Percentiles rank a stretch among this genome's conserved stretches.
These are phyloP conservation scores for Simalia tracyae DNA, from an alignment of 2,797 vertebrate species.

Conservation along the genomic window DNA sequence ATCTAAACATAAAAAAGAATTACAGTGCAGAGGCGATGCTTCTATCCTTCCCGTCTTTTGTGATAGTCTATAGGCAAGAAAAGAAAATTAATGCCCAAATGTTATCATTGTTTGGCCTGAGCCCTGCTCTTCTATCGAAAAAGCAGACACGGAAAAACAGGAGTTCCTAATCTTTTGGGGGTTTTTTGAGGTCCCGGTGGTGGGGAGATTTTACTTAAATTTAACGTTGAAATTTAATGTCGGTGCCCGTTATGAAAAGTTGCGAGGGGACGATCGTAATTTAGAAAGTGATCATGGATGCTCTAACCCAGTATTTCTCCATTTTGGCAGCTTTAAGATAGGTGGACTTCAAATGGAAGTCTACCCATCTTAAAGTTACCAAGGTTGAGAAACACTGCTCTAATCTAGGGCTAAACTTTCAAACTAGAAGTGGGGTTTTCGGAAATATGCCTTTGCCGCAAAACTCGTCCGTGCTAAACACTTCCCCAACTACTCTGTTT, in stretches of 20 bases:
- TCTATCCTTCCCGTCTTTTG: not conserved
- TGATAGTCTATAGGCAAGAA: not conserved
- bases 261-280: not conserved
- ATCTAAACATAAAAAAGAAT: not conserved
- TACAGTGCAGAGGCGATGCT: not conserved
- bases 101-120: not conserved
- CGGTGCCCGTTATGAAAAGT: not conserved
- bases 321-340: not conserved
- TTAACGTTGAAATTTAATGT: not conserved
- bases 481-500: not conserved
- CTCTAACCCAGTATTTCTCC: not conserved
- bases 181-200: no score
- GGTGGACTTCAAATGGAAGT: not conserved
- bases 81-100: not conserved
- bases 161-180: not conserved
- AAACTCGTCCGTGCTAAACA: not conserved
- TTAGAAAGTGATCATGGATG: not conserved
- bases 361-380: not conserved
- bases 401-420: not conserved
- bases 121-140: not conserved
- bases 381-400: not conserved
- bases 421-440: not conserved
- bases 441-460: not conserved
- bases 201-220: not conserved
- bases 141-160: not conserved